Evolutionary conservation across 1,140 invertebrate species (phyloP).

Genomic region (Orchestia grillus): DNA sequence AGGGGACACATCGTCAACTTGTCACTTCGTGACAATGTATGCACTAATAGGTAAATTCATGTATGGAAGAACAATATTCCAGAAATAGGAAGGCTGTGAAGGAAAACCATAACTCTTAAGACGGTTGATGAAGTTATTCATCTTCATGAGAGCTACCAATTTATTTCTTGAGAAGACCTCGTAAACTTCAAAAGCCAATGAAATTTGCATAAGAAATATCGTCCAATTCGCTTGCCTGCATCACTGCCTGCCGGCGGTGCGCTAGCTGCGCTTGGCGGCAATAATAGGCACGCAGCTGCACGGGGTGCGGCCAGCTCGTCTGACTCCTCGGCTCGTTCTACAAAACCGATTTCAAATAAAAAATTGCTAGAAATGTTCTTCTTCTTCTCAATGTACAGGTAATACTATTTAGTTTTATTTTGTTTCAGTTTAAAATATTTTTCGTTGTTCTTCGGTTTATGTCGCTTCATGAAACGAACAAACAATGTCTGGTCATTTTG

Average conservation of each 20-base stretch:
- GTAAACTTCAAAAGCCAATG: not conserved
- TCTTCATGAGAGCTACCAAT: not conserved
- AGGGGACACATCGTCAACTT: not conserved
- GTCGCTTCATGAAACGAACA: too few species aligned
- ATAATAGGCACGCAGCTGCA: not conserved
- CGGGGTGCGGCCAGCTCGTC: too few species aligned
- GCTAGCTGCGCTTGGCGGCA: not conserved
- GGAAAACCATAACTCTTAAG: not conserved
- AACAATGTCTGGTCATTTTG: too few species aligned
- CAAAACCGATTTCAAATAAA: too few species aligned
- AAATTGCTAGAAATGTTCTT: too few species aligned
- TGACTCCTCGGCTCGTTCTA: too few species aligned
- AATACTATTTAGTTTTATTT: too few species aligned
- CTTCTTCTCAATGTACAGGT: too few species aligned
- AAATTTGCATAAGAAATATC: constrained; percentile 2
- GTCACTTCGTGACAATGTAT: not conserved
- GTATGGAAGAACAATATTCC: not conserved
- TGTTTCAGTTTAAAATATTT: too few species aligned
- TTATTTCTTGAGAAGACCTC: not conserved
- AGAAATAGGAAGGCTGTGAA: not conserved
- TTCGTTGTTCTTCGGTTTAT: too few species aligned
- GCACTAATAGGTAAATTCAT: not conserved
- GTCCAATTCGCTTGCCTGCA: not conserved
- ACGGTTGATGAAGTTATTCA: not conserved
- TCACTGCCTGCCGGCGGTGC: not conserved